These are phyloP conservation scores for Strongylocentrotus purpuratus DNA, from an alignment of 35 echinoderm and acorn worm species.

Conservation along the genomic window DNA sequence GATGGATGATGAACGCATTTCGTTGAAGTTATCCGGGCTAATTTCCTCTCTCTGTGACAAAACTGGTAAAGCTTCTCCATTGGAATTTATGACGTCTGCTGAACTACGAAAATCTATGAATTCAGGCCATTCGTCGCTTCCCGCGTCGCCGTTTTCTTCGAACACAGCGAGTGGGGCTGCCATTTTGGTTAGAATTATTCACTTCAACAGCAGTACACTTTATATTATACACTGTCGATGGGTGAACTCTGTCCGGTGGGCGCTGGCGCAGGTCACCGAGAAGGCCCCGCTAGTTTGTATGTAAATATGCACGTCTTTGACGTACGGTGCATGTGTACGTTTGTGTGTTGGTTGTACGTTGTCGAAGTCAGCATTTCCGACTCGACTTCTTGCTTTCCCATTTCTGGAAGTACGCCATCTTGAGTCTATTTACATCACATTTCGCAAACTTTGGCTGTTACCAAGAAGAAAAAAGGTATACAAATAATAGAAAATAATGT, in stretches of 20 bases:
- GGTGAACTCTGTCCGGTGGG: slow-evolving; percentile 29
- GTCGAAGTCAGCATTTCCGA: not conserved
- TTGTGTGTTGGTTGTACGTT: not conserved
- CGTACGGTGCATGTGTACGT: slow-evolving; percentile 1
- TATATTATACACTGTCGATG: not conserved
- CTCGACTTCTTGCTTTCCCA: not conserved
- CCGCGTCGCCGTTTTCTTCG: slow-evolving; percentile 87
- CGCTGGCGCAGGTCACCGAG: slow-evolving; percentile 45
- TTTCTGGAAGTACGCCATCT: not conserved
- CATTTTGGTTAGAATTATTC: slow-evolving; percentile 66
- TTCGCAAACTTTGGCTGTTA: no score
- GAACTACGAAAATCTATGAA: slow-evolving; percentile 96
- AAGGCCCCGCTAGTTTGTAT: not conserved
- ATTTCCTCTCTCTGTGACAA: slow-evolving; percentile 96
- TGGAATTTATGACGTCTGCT: slow-evolving; percentile 92
- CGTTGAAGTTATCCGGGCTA: slow-evolving; percentile 95
- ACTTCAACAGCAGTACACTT: slow-evolving; percentile 4
- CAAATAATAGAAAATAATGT: no score
- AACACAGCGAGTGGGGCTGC: slow-evolving; percentile 97
- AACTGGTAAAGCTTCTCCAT: slow-evolving; percentile 82
- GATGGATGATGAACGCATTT: slow-evolving; percentile 90
- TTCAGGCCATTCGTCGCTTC: slow-evolving; percentile 97
- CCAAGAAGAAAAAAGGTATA: no score
- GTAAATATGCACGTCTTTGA: slow-evolving; percentile 23
- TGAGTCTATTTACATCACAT: not conserved